Base-by-base conservation (phyloP, 1,140 invertebrate species). In the Venturia canescens region DNA sequence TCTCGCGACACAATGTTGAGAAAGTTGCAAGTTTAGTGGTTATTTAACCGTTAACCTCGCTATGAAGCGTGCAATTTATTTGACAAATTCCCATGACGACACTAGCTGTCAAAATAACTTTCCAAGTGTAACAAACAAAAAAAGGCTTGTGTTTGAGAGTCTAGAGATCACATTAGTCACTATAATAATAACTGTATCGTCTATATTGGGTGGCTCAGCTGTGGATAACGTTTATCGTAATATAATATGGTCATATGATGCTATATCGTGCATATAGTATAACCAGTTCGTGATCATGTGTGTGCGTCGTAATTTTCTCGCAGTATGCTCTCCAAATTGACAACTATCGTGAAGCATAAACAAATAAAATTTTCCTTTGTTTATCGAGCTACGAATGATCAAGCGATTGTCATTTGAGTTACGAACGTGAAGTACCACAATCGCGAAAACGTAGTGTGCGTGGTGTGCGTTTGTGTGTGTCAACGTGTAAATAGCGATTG, bases 301-400 rank as follows among this genome's bases (percentile, higher is more conserved):
- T 74, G 71, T 74, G 44, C 23, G 13, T 31, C 44, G 53, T 74
- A 48, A 11, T 74, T 48, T 57, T 53, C 71, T 53, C 71, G 34
- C 11, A 57, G 21, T n/a, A 74, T 74, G 71, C 71, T 57, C 23
- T 74, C 71, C 11, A 18, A 53, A 74, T 74, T 74, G 71, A 74
- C 71, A 74, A 21, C 23, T 57, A n/a, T 23, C 71, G n/a, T 29
- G 44, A 57, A 15, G 31, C n/a, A 74, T 74, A 74, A 74, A 74
- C 71, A 74, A 74, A 53, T 53, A 21, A n/a, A 74, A 21, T 29
- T 18, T 29, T 44, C 21, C 53, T 72, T 48, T 48, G 9, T n/a
- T 57, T 26, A 18, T 53, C 71, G 48, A 66, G 23, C 13, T 66
- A 23, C n/a, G 13, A 66, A 5, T 44, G 26, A 57, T 27, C 44